Evolutionary conservation across 1,140 invertebrate species (phyloP).

Genomic region (Camponotus floridanus): DNA sequence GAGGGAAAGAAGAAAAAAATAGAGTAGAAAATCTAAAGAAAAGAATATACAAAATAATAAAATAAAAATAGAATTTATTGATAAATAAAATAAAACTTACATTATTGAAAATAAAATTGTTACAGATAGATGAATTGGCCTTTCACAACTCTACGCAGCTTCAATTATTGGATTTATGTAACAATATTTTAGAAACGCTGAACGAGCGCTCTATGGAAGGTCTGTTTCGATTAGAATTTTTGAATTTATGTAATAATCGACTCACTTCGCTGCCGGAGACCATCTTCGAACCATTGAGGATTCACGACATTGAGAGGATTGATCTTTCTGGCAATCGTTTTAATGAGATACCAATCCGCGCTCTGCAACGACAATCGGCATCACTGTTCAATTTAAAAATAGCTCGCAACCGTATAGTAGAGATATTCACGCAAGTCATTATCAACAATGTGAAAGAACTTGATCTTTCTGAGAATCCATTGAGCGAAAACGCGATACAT

Average conservation of each 20-base stretch:
- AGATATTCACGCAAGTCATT: conserved; percentile 93
- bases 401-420: conserved; percentile 91
- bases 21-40: neutral
- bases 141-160: conserved; percentile 96
- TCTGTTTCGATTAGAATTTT: conserved; percentile 90
- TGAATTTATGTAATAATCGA: conserved; percentile 92
- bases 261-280: conserved; percentile 92
- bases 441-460: conserved; percentile 95
- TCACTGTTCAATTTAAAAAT: conserved; percentile 93
- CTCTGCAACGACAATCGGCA: conserved; percentile 93
- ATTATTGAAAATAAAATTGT: conserved; percentile 66
- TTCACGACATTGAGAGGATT: conserved; percentile 94
- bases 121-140: conserved; percentile 91
- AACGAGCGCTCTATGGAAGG: conserved; percentile 94
- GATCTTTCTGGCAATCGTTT: conserved; percentile 93
- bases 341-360: conserved; percentile 91
- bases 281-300: conserved; percentile 93
- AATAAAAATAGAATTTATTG: neutral
- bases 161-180: conserved; percentile 91
- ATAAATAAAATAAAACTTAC: neutral
- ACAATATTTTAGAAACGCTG: conserved; percentile 91
- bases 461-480: conserved; percentile 94
- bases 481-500: conserved; percentile 90
- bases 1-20: neutral
- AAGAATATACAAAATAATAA: neutral